Conservation (phyloP, 2,113 vertebrate genomes). For the Peromyscus californicus region DNA sequence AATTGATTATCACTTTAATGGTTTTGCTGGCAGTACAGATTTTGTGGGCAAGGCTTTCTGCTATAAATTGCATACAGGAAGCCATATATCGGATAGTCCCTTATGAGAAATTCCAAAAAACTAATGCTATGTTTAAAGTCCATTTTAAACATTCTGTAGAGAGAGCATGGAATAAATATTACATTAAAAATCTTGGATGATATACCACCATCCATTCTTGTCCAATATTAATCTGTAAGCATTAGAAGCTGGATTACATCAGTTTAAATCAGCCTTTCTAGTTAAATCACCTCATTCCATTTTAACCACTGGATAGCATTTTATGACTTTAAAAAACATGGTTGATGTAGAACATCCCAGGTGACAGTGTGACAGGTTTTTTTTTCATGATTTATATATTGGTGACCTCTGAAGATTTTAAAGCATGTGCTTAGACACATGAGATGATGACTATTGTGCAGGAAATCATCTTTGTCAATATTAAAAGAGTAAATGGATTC, state of each 20-base stretch:
- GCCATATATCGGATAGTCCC: constrained; percentile 33
- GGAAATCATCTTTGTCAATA: not conserved
- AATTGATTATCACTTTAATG: constrained; percentile 68
- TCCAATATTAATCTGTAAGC: constrained; percentile 27
- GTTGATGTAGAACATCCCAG: not conserved
- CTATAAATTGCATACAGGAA: constrained; percentile 62
- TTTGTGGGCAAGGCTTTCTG: constrained; percentile 53
- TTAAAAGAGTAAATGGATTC: not conserved
- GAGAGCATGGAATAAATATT: constrained; percentile 54
- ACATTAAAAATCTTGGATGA: constrained; percentile 3
- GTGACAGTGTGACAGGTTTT: not conserved
- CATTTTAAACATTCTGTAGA: constrained; percentile 54
- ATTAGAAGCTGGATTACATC: not conserved
- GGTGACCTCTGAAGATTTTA: not conserved
- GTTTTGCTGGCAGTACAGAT: constrained; percentile 58
- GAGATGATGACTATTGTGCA: not conserved
- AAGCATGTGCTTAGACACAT: not conserved
- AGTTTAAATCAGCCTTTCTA: not conserved
- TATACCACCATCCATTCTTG: not conserved
- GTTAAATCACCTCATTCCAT: not conserved
- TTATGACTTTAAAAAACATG: not conserved
- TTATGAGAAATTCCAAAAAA: constrained; percentile 40
- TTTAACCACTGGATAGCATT: not conserved
- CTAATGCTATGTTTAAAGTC: constrained; percentile 48
- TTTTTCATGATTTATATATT: not conserved